A percentile compares a stretch with the other conserved stretches of the same genome.
These are phyloP conservation scores for Zhengitettix transpicula DNA, from an alignment of 2,888 invertebrate genomes.

Conservation along the genomic window DNA sequence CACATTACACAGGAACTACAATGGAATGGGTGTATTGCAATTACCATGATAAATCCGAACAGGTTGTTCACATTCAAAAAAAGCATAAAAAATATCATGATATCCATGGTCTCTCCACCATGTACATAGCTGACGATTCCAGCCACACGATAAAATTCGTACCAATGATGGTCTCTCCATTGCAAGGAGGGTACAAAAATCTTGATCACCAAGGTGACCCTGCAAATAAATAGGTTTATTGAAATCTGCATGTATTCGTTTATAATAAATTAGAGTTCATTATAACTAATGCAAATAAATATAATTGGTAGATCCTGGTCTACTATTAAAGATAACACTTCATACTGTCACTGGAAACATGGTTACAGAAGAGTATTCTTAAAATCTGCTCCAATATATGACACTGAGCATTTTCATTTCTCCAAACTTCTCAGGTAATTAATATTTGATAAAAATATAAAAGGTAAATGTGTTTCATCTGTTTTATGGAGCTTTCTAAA, in stretches of 20 bases:
- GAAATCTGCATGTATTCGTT: no score
- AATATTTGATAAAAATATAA: no score
- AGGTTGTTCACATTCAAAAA: constrained; percentile 47
- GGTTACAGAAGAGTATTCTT: background rate
- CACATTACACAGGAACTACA: background rate
- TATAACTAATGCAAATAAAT: no score
- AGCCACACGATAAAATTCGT: constrained; percentile 54
- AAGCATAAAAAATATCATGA: constrained; percentile 49
- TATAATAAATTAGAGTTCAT: no score
- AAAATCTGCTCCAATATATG: no score
- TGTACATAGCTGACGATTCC: constrained; percentile 65
- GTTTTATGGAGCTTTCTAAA: no score
- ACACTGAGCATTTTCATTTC: no score
- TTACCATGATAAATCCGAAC: constrained; percentile 58
- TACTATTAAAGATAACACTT: no score
- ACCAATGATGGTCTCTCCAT: constrained; percentile 53
- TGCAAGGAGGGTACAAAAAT: constrained; percentile 55
- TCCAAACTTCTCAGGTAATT: no score
- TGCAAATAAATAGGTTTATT: constrained; percentile 17
- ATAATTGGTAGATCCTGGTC: no score
- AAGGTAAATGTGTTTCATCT: no score
- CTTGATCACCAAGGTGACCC: constrained; percentile 69
- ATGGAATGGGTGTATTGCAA: constrained; percentile 52
- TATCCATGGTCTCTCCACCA: constrained; percentile 71
- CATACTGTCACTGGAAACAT: no score